These are phyloP conservation scores for Hippocampus barbouri DNA, from an alignment of 2,113 vertebrate species.

Conservation along the genomic window DNA sequence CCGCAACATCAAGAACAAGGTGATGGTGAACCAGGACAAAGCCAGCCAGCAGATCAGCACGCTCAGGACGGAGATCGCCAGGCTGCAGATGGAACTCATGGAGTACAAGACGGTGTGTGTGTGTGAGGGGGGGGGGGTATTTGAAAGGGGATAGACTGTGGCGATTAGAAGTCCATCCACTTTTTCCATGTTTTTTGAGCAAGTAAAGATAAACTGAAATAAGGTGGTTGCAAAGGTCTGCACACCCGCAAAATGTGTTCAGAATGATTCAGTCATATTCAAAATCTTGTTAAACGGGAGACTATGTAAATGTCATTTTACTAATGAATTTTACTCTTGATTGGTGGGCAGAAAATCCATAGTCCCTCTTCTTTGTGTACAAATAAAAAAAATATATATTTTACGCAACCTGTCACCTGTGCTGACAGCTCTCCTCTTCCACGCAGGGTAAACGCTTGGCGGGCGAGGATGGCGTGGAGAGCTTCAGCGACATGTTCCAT, in stretches of 20 bases:
- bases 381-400: too few species aligned
- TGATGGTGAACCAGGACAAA: constrained; percentile 94
- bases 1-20: constrained; percentile 96
- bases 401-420: background rate
- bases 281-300: too few species aligned
- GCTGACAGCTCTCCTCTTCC: background rate
- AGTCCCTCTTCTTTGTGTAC: too few species aligned
- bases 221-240: too few species aligned
- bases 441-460: constrained; percentile 89
- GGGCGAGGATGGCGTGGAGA: constrained; percentile 90
- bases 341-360: background rate
- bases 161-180: background rate
- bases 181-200: too few species aligned
- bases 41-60: constrained; percentile 95
- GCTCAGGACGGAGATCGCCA: constrained; percentile 87
- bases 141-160: background rate
- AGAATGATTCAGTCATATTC: too few species aligned
- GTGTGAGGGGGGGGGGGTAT: background rate
- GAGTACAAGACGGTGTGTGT: constrained; percentile 91
- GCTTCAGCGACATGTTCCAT: constrained; percentile 97
- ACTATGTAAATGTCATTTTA: background rate
- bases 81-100: constrained; percentile 96
- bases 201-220: too few species aligned
- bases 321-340: background rate
- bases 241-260: background rate